Conservation (phyloP, 2,888 invertebrate species). For the Ochlodes sylvanus region DNA sequence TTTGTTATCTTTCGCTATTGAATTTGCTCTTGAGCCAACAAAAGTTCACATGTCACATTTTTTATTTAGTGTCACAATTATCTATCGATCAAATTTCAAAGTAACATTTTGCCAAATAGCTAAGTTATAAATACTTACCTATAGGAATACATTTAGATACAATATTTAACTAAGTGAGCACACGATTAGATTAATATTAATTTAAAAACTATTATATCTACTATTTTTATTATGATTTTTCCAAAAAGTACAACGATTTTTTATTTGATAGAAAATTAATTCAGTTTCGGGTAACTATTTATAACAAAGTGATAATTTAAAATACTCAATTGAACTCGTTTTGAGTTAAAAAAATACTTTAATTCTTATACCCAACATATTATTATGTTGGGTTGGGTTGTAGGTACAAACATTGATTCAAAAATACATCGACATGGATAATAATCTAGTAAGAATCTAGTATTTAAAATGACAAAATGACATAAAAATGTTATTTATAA, state of each 20-base stretch:
- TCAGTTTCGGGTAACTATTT: too few species aligned
- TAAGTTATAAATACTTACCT: too few species aligned
- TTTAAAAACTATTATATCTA: not conserved
- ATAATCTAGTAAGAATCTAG: too few species aligned
- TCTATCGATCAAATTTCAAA: not conserved
- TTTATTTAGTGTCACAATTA: not conserved
- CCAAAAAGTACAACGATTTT: too few species aligned
- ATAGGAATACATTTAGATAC: not conserved
- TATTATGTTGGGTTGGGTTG: too few species aligned
- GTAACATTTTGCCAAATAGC: not conserved
- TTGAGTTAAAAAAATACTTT: not conserved
- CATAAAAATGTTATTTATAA: too few species aligned
- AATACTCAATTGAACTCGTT: not conserved
- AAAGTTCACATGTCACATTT: not conserved
- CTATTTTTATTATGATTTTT: too few species aligned
- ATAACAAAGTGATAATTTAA: not conserved
- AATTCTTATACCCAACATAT: too few species aligned
- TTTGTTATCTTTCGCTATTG: not conserved
- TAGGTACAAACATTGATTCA: not conserved
- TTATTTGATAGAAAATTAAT: too few species aligned
- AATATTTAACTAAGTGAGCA: slow-evolving; percentile 9
- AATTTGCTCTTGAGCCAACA: not conserved
- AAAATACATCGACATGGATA: not conserved
- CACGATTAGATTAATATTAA: not conserved
- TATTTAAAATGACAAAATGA: too few species aligned